Base-by-base conservation (phyloP, 2,113 vertebrate genomes). In the Vulpes lagopus region DNA sequence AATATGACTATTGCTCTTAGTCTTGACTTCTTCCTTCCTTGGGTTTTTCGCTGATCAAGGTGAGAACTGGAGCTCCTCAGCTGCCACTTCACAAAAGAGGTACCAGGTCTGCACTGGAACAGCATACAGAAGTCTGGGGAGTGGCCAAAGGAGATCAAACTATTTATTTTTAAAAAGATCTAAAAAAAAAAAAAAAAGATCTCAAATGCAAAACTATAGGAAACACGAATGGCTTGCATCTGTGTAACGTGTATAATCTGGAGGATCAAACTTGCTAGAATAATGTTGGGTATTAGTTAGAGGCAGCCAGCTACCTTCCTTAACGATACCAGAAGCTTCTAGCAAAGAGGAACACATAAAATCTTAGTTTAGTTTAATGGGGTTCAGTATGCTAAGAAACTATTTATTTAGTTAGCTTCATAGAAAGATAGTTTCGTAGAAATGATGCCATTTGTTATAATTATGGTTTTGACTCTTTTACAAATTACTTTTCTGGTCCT, bases 321-420 rank as follows among this genome's bases (percentile, higher is more conserved):
- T 30, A 80, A 86, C 35, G 23, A 53, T 35, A 91, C 10, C 15
- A 83, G 57, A 32, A 95, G 73, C 38, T 81, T 90, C 60, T n/a
- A 78, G 62, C 57, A 95, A 89, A 92, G 94, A 89, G 64, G 87
- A 95, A 89, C 51, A 76, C 14, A 85, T 11, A 94, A 90, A 89
- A 92, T 67, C 60, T 78, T 80, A 64, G 11, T 88, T 94, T 79
- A 76, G 57, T 74, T 95, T 38, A 90, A 91, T 43, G 43, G 43
- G 43, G 43, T 76, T 88, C n/a, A 57, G 8, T 71, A 59, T 62
- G 38, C 17, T 71, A 65, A 91, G 92, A 79, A 43, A 53, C 32
- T 60, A 17, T 83, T 87, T 67, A 55, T 30, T 86, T 86, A 94
- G 80, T 51, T 95, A 88, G 76, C 53, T 60, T 94, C 85, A 86